Conservation (phyloP, 2,113 vertebrate species). For the Oophaga pumilio region DNA sequence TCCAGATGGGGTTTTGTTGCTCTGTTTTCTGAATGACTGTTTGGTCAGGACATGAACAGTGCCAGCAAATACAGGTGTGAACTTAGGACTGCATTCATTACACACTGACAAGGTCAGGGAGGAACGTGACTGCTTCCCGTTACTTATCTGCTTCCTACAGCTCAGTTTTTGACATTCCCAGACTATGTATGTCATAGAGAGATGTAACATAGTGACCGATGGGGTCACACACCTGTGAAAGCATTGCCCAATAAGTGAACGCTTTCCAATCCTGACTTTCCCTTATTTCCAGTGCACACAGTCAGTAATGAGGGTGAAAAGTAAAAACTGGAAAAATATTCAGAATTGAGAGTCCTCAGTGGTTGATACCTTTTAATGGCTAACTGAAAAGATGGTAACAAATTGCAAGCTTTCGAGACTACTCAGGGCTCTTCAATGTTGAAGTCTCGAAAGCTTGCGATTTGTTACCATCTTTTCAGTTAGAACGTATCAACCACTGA, state of each 20-base stretch:
- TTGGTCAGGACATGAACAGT: background rate
- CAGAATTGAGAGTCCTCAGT: too few relatives aligned
- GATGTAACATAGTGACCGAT: background rate
- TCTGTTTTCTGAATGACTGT: background rate
- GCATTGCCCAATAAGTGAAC: background rate
- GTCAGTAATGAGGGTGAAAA: background rate
- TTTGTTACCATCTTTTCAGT: too few relatives aligned
- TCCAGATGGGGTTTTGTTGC: background rate
- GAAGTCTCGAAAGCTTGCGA: too few relatives aligned
- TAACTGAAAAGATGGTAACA: too few relatives aligned
- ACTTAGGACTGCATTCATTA: background rate
- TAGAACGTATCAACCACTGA: too few relatives aligned
- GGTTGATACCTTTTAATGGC: too few relatives aligned
- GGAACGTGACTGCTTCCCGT: background rate
- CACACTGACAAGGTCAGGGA: constrained; percentile 1
- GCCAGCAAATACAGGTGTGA: background rate
- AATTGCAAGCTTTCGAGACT: too few relatives aligned
- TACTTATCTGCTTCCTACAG: background rate
- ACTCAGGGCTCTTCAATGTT: too few relatives aligned
- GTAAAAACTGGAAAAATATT: background rate
- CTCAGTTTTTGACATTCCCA: background rate
- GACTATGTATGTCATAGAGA: background rate
- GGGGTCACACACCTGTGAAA: constrained; percentile 1
- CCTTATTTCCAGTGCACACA: background rate
- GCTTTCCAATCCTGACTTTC: background rate